Evolutionary conservation across 64 coral and sea anemone species (phyloP), one percentile per base, ranked within the genome.

Genomic region (Porites australiensis): DNA sequence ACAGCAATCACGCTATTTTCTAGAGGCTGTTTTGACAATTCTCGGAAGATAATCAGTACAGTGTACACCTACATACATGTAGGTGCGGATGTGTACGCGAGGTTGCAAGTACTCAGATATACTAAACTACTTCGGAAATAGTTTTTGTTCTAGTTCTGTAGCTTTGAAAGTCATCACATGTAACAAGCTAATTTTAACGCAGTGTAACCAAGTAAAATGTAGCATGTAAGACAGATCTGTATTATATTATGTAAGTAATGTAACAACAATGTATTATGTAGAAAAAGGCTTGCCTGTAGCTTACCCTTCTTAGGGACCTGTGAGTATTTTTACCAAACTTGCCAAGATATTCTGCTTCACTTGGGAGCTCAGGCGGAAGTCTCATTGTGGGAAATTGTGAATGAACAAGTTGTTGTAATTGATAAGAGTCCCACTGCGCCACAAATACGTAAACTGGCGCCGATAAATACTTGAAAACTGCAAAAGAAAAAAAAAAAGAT

Each of bases 321-420:
- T 98, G 94, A 3, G 97, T 98, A 23, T 98, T 98, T 51, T 98
- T 98, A 18, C 94, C 97, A 94, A 98, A 98, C 63, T 96, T 93
- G 20, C 84, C 94, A 13, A 98, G 65, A 62, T 98, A 98, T 55
- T 81, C 93, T 64, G 97, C 83, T 53, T 98, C 97, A 65, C 94
- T 98, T 6, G 88, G 97, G 6, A 89, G 50, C 49, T 93, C 82
- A 10, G 97, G 97, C 5, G 97, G 97, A 16, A 98, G 86, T 14
- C 88, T 82, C 60, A 98, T 95, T 16, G 86, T 82, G 0, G 89
- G 91, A 74, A 96, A 98, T 58, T 82, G 69, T 13, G 90, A 93
- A 72, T 88, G 94, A 8, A 93, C 90, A 51, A 98, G 88, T 68
- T 98, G 94, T 64, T 88, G 82, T 4, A 98, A 20, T 57, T 98